These are phyloP conservation scores for Brevimyrus niger DNA, from an alignment of 2,113 vertebrate genomes.

Conservation along the genomic window DNA sequence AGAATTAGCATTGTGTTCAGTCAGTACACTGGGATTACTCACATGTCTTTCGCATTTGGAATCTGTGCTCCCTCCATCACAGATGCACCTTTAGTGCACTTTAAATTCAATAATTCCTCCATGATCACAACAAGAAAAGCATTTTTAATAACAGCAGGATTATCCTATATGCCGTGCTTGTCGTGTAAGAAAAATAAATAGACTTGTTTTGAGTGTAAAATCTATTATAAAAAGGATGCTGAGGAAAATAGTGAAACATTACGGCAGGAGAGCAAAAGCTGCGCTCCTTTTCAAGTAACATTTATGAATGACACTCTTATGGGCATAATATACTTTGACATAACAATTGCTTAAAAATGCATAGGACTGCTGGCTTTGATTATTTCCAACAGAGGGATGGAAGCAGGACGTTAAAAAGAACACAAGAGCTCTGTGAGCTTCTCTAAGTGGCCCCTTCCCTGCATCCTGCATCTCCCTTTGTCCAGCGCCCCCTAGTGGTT, in stretches of 20 bases:
- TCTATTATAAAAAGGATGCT: neutral
- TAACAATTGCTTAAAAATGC: neutral
- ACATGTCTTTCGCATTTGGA: neutral
- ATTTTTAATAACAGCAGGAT: neutral
- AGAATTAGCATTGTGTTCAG: neutral
- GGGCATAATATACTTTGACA: neutral
- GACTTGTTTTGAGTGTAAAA: neutral
- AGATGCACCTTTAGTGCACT: neutral
- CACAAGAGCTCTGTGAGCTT: neutral
- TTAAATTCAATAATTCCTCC: neutral
- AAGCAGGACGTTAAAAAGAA: neutral
- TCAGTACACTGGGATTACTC: neutral
- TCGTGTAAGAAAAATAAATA: neutral
- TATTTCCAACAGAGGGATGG: neutral
- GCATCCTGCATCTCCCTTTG: neutral
- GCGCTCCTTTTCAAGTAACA: neutral
- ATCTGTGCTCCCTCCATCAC: neutral
- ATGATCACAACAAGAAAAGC: neutral
- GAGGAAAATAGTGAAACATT: neutral
- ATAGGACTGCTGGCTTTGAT: neutral
- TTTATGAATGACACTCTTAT: neutral
- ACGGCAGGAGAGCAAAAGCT: neutral
- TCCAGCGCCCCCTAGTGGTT: neutral
- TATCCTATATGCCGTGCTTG: neutral
- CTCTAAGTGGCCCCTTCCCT: neutral